A percentile compares a stretch with the other conserved stretches of the same genome.
These are phyloP conservation scores for Apeltes quadracus DNA, from an alignment of 2,113 vertebrate species.

Conservation along the genomic window DNA sequence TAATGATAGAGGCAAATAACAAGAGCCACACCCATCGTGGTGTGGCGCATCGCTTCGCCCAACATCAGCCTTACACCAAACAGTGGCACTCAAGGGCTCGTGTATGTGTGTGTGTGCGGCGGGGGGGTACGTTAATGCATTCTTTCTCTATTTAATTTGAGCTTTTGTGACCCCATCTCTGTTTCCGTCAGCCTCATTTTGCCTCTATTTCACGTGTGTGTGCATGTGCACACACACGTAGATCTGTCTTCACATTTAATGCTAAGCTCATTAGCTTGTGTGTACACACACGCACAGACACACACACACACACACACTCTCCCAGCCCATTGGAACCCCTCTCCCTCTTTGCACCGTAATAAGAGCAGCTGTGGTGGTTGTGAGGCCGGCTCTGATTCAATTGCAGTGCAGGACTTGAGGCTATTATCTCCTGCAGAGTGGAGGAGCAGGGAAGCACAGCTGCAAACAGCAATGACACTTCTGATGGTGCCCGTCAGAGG, in stretches of 20 bases:
- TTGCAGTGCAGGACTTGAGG: constrained; percentile 71
- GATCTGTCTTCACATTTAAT: constrained; percentile 25
- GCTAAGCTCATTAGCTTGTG: constrained; percentile 33
- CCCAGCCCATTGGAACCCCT: constrained; percentile 42
- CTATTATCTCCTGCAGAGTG: constrained; percentile 65
- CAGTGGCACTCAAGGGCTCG: constrained; percentile 22
- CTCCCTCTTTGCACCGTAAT: constrained; percentile 67
- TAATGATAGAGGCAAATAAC: constrained; percentile 26
- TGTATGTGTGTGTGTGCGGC: constrained; percentile 2
- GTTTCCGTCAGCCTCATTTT: constrained; percentile 44
- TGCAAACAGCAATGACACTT: constrained; percentile 52
- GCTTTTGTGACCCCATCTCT: constrained; percentile 40
- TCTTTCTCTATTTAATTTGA: constrained; percentile 32
- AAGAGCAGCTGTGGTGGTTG: constrained; percentile 79
- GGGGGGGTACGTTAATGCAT: neutral
- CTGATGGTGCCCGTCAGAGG: constrained; percentile 26
- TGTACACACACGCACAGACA: constrained; percentile 4
- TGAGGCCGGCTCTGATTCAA: constrained; percentile 75
- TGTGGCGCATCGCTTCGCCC: constrained; percentile 18
- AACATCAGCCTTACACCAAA: constrained; percentile 30
- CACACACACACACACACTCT: constrained; percentile 22
- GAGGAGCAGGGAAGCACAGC: constrained; percentile 66
- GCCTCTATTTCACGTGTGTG: neutral
- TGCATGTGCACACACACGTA: neutral
- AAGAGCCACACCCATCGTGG: constrained; percentile 54